These are phyloP conservation scores for Paratrypauchen microcephalus DNA, from an alignment of 2,797 vertebrate genomes.

Conservation along the genomic window DNA sequence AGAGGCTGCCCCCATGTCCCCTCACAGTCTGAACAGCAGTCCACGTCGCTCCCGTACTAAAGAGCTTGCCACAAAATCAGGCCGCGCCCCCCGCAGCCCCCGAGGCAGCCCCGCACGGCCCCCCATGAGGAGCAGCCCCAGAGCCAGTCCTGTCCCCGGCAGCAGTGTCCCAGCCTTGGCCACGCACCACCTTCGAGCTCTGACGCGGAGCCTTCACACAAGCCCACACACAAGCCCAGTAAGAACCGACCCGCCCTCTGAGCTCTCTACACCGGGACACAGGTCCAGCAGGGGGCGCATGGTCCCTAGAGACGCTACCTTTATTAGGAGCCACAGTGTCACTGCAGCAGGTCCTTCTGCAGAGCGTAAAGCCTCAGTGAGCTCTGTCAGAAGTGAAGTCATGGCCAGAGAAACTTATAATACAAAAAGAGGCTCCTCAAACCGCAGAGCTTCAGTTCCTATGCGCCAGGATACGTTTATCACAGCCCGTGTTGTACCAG, in stretches of 20 bases:
- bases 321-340: conserved; percentile 73
- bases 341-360: conserved; percentile 18
- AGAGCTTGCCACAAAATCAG: conserved; percentile 74
- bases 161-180: conserved; percentile 58
- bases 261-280: conserved; percentile 24
- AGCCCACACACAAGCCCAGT: conserved; percentile 82
- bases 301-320: conserved; percentile 72
- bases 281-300: conserved; percentile 22
- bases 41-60: conserved; percentile 75
- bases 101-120: conserved; percentile 66
- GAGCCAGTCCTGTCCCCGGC: conserved; percentile 74
- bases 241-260: conserved; percentile 68
- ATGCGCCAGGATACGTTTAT: conserved; percentile 75
- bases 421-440: conserved; percentile 28
- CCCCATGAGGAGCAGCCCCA: conserved; percentile 72
- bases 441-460: conserved; percentile 56
- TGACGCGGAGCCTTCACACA: conserved; percentile 78
- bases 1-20: conserved; percentile 62
- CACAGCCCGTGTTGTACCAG: conserved; percentile 41
- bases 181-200: conserved; percentile 66
- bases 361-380: conserved; percentile 37
- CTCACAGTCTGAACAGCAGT: conserved; percentile 74
- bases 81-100: conserved; percentile 73
- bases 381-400: conserved; percentile 48
- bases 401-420: conserved; percentile 27